Base-by-base conservation (phyloP, 2,797 vertebrate genomes). In the Heterohyrax brucei region DNA sequence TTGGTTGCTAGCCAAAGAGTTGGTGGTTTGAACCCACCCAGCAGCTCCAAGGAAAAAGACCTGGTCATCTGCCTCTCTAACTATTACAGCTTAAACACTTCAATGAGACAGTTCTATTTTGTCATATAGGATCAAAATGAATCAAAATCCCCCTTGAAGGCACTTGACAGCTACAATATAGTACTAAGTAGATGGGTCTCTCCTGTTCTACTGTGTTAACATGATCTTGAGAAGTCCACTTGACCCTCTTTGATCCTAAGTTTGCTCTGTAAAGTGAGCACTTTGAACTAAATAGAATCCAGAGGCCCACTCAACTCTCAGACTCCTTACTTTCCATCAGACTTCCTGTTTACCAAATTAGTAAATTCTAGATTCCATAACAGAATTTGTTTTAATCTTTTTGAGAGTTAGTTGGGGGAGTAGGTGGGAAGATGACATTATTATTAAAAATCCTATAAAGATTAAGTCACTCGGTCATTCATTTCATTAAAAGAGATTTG, bases 201-300 rank as follows among this genome's bases (percentile, higher is more conserved):
- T 22, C 5, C 12, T 90, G 18, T 46, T 33, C 66, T 24, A 2
- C 16, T 64, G 30, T 56, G 22, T 86, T 48, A 0, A 0, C 89
- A 14, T 70, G 18, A 77, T 76, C 46, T 50, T 62, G 61, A n/a
- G 48, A 83, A 26, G 19, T 77, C 59, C 61, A 59, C 21, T 28
- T 80, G 44, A 50, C 44, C 44, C 4, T 46, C 22, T 80, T 81
- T 89, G 21, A 18, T 78, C 64, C 46, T 30, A n/a, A 73, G 64
- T 85, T 86, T 95, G 64, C 79, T 94, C 82, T 86, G 21, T 87
- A 53, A 88, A 91, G 44, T 59, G 33, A 84, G 10, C 48, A 46
- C 5, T 93, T 85, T 61, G 9, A 89, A 46, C 76, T 66, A 70
- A 70, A 68, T 70, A 1, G 19, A 46, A 13, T 82, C n/a, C 68